phyloP scores from a whole-genome alignment of 2,797 vertebrate genomes.

The Silurus lanzhouensis region DNA sequence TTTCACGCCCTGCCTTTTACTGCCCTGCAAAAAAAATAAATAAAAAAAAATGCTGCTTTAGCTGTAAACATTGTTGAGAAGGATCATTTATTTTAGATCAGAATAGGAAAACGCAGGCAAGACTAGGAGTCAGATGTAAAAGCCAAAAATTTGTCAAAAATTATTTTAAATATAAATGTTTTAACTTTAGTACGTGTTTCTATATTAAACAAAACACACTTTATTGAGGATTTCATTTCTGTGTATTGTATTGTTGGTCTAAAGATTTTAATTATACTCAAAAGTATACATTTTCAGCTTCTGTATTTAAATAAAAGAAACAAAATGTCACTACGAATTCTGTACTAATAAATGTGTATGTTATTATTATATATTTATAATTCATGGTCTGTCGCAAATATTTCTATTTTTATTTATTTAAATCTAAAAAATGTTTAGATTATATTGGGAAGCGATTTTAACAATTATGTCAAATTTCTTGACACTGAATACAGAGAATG shows the following conservation, averaged over 20 bases:
- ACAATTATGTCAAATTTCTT: conserved; percentile 39
- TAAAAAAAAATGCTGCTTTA: neutral
- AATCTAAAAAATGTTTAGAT: neutral
- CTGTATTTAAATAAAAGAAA: conserved; percentile 15
- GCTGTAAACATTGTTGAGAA: neutral
- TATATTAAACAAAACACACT: neutral
- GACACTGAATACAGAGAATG: conserved; percentile 13
- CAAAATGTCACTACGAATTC: neutral
- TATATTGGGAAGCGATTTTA: conserved; percentile 9
- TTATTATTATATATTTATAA: neutral
- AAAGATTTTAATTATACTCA: neutral
- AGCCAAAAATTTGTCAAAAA: neutral
- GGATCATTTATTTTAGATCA: neutral
- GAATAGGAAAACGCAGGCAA: neutral
- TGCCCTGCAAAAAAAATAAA: neutral
- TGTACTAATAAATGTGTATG: neutral
- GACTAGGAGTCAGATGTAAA: neutral
- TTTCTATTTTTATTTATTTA: no score
- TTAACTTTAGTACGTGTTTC: neutral
- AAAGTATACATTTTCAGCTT: neutral
- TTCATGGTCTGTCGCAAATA: neutral
- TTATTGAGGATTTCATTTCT: neutral
- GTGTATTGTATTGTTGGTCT: neutral
- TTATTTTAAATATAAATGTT: neutral
- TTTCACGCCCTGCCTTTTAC: neutral